Base-by-base conservation (phyloP, 37 sponge, comb jelly and placozoan species). In the Agelas oroides region DNA sequence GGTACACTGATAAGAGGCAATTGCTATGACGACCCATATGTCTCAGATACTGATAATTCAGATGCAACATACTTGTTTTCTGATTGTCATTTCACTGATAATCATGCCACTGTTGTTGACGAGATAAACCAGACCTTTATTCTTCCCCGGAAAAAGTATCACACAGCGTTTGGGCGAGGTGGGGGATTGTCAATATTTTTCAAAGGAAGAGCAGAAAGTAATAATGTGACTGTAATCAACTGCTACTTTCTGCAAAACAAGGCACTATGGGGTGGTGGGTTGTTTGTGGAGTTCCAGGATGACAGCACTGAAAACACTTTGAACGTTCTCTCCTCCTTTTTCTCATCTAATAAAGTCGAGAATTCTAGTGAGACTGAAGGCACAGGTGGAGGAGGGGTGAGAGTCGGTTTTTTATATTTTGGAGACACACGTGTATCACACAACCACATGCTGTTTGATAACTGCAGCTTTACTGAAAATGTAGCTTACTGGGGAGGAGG, bases 401-500 rank as follows among this genome's bases (percentile, higher is more conserved):
- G 90, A 3, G 41, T 84, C 2, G 79, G 72, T 1, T 73, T 71
- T 33, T 36, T 79, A 27, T 77, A 60, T 21, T 73, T 70, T 36
- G 56, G 71, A 20, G 16, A 11, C 28, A 12, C 18, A 6, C 53
- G 13, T 11, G 80, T 73, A 5, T 16, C 5, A 0, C 20, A 21
- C 33, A 89, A 89, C 81, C 35, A 54, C 3, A 62, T 89, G 21
- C 5, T 1, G 20, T 79, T 84, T 72, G 40, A 71, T 1, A 32
- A 63, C 36, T 89, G 90, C 57, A 77, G 17, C 0, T 86, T 91
- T 86, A 6, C 34, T n/a, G 8, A n/a, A 11, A 91, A 91, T 24
- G 34, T 5, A 38, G 91, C 91, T n/a, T 70, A 77, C 39, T 86
- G 52, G 34, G 91, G 91, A 59, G 91, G 87, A 35, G 91, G 86